Percentiles rank a stretch among this genome's conserved stretches.
phyloP scores from a whole-genome alignment of 2,113 vertebrate genomes.

The Bambusicola thoracicus region DNA sequence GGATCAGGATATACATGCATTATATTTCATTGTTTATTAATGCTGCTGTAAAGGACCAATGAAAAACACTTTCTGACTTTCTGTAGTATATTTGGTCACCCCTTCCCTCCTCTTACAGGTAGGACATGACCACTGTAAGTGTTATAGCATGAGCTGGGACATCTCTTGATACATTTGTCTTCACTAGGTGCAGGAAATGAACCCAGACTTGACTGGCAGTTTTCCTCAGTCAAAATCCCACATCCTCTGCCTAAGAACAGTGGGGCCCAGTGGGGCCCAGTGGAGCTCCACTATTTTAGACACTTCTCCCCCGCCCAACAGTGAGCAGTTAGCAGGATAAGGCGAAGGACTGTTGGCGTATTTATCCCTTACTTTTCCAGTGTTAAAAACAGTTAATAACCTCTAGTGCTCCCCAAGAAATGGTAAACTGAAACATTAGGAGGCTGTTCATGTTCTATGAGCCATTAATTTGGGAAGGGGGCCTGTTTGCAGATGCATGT shows the following conservation, averaged over 20 bases:
- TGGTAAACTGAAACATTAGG: neutral
- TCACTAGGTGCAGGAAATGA: neutral
- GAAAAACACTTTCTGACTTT: too few relatives aligned
- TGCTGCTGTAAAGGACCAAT: neutral
- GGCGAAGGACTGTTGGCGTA: neutral
- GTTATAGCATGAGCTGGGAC: neutral
- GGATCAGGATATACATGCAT: neutral
- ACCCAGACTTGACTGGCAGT: neutral
- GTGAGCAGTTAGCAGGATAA: neutral
- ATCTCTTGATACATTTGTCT: neutral
- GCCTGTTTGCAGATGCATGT: neutral
- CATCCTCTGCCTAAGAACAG: neutral
- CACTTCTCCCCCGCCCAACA: neutral
- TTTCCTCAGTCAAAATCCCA: neutral
- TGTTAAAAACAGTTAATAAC: neutral
- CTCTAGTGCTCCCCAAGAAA: neutral
- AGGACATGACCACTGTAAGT: neutral
- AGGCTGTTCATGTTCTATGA: neutral
- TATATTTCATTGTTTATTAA: conserved; percentile 14
- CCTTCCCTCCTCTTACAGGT: too few relatives aligned
- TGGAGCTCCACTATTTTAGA: neutral
- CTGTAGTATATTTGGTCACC: too few relatives aligned
- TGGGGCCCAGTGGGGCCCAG: neutral
- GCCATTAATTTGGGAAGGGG: neutral
- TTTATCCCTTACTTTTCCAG: neutral